Conservation (phyloP, 2,113 vertebrate species). For the Centropristis striata region DNA sequence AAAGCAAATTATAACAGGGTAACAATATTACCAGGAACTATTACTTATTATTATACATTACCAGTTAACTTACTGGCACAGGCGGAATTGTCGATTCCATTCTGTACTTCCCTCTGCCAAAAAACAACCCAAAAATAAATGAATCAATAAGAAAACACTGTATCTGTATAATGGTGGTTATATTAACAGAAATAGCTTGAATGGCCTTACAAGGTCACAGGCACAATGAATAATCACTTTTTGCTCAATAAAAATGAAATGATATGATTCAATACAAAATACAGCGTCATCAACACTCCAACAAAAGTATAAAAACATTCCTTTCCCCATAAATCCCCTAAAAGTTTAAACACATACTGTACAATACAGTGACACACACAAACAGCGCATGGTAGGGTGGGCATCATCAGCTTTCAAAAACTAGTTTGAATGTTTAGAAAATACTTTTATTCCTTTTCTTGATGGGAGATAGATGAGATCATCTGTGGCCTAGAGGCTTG, state of each 20-base stretch:
- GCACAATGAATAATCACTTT: not conserved
- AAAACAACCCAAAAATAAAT: not conserved
- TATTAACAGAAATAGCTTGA: not conserved
- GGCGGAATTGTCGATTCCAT: not conserved
- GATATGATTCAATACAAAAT: not conserved
- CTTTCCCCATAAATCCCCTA: not conserved
- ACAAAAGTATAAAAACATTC: not conserved
- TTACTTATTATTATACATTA: constrained; percentile 34
- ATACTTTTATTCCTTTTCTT: not conserved
- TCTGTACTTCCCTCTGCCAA: not conserved
- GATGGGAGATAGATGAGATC: not conserved
- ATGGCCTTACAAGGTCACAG: not conserved
- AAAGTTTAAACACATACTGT: not conserved
- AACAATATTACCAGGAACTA: not conserved
- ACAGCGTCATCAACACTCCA: not conserved
- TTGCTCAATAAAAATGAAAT: not conserved
- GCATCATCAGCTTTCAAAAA: not conserved
- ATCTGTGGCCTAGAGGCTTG: no score
- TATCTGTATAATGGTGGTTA: not conserved
- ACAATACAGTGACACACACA: not conserved
- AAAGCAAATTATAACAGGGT: not conserved
- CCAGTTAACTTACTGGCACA: not conserved
- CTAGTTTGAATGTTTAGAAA: not conserved
- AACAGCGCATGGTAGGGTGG: not conserved
- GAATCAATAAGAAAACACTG: not conserved